Percentiles rank a stretch among this genome's conserved stretches.
Conservation (phyloP, 2,888 invertebrate genomes). For the Drosophila anceps region DNA sequence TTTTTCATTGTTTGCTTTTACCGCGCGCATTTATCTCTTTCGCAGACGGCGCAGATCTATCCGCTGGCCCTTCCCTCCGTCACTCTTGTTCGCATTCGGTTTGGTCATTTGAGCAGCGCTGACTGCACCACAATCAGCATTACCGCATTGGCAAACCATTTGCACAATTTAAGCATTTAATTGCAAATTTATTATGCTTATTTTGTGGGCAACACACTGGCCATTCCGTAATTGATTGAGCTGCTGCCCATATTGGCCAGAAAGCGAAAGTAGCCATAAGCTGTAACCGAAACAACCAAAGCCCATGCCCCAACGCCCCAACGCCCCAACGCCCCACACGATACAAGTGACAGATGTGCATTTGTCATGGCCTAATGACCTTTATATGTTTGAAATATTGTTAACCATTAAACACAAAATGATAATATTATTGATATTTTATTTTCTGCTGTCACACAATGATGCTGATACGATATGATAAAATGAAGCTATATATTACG, state of each 20-base stretch:
- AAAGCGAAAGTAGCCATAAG: constrained; percentile 47
- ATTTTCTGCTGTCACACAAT: neutral
- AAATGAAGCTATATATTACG: neutral
- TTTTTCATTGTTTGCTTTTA: constrained; percentile 66
- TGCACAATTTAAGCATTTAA: constrained; percentile 77
- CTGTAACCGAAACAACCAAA: neutral
- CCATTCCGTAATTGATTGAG: constrained; percentile 71
- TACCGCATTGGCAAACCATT: constrained; percentile 67
- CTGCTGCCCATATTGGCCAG: constrained; percentile 43
- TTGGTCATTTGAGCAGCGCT: constrained; percentile 53
- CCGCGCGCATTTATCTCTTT: constrained; percentile 61
- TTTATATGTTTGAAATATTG: constrained; percentile 11
- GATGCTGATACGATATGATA: neutral
- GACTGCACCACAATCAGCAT: constrained; percentile 11
- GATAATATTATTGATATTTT: neutral
- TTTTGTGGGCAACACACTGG: constrained; percentile 62
- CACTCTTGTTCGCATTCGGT: constrained; percentile 3
- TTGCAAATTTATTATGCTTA: constrained; percentile 78
- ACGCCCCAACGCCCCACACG: neutral
- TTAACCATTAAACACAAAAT: neutral
- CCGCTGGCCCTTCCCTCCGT: neutral
- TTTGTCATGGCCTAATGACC: constrained; percentile 41
- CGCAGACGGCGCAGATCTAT: constrained; percentile 47
- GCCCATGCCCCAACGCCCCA: neutral
- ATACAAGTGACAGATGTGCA: constrained; percentile 25